Evolutionary conservation across 2,113 vertebrate genomes (phyloP).

Genomic region (Chaetops frenatus): DNA sequence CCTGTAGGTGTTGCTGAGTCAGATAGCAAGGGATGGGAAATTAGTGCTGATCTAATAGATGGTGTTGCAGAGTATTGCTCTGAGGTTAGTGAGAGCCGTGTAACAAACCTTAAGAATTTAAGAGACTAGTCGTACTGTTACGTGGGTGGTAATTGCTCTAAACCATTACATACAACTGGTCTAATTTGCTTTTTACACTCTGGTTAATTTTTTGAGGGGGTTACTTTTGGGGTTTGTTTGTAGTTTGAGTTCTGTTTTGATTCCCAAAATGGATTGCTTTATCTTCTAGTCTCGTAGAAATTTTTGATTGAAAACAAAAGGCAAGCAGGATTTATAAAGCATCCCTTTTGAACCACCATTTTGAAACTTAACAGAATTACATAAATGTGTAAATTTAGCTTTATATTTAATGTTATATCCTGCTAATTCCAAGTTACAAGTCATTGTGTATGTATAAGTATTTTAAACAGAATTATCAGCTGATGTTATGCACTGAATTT

Average conservation of each 20-base stretch:
- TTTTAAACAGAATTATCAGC: background rate
- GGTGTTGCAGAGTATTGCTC: background rate
- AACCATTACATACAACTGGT: fast-evolving
- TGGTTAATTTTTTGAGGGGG: background rate
- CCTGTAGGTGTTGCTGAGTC: background rate
- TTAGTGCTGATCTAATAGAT: background rate
- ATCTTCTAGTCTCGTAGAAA: background rate
- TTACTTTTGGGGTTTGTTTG: background rate
- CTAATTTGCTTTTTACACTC: background rate
- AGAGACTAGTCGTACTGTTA: background rate
- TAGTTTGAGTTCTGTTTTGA: background rate
- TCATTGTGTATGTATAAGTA: background rate
- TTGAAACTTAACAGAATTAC: background rate
- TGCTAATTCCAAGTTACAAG: background rate
- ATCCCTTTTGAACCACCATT: background rate
- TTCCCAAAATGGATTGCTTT: background rate
- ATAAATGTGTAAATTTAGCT: background rate
- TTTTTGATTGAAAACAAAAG: background rate
- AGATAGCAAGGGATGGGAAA: background rate
- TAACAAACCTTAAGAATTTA: background rate
- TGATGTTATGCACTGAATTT: fast-evolving
- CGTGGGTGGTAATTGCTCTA: background rate
- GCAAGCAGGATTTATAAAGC: background rate
- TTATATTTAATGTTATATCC: fast-evolving
- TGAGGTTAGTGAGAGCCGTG: background rate